These are phyloP conservation scores for Anodontia alba DNA, from an alignment of 2,888 invertebrate genomes.

Conservation along the genomic window DNA sequence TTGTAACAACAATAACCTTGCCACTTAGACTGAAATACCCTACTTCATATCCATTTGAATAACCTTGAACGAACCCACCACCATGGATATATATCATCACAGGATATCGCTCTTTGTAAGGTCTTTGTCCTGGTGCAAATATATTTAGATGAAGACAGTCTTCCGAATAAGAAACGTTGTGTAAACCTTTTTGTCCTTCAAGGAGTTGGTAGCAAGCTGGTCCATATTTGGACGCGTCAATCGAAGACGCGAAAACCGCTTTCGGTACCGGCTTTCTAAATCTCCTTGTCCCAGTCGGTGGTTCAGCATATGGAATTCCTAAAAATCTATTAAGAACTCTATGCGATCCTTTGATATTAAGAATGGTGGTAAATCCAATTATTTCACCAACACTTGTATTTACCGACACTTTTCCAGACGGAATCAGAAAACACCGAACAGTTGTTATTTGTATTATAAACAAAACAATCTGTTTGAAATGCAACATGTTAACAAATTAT, in stretches of 20 bases:
- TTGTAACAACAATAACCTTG: background rate
- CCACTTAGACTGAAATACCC: background rate
- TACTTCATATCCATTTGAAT: background rate
- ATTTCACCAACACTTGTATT: background rate
- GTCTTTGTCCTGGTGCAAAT: background rate
- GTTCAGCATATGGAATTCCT: too few relatives aligned
- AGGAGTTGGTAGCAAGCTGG: conserved; percentile 34
- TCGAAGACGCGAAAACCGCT: background rate
- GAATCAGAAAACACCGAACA: too few relatives aligned
- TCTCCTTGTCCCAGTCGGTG: too few relatives aligned
- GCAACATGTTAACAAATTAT: too few relatives aligned
- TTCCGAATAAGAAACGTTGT: background rate
- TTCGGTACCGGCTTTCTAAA: too few relatives aligned
- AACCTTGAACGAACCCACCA: background rate
- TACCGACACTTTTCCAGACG: background rate
- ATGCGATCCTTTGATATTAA: background rate
- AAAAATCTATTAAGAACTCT: background rate
- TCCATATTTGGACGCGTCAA: conserved; percentile 45
- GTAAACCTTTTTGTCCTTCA: background rate
- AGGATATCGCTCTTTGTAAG: background rate
- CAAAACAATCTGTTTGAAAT: too few relatives aligned
- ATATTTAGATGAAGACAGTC: background rate
- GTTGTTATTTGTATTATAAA: too few relatives aligned
- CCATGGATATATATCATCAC: background rate
- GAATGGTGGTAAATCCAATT: background rate